Base-by-base conservation (phyloP, 1,140 invertebrate genomes). In the Pseudachorutes palmiensis region DNA sequence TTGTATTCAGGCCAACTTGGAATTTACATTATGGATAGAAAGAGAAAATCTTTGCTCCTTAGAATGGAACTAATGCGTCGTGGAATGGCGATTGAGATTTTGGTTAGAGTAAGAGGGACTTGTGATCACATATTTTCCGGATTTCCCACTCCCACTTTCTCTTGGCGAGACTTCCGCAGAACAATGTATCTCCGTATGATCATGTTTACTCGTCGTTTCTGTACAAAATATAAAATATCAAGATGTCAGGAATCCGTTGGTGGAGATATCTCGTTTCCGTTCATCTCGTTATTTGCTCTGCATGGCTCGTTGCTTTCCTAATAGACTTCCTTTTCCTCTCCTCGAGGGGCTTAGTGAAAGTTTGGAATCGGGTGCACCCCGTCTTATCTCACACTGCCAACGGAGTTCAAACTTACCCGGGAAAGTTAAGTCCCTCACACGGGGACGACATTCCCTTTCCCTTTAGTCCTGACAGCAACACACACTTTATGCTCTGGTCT, bases 281-380 rank as follows among this genome's bases (percentile, higher is more conserved):
- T 55, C 51, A 55, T 55, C 12, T 24, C 24, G 51, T 55, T 55
- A 55, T 55, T 55, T 16, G 51, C 51, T 24, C 32, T 22, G 49
- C 51, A 65, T 61, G 57, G 64, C 36, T 66, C 51, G 58, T 66
- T 66, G 64, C 64, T 65, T 48, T 57, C 12, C 64, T 66, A 66
- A 66, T 66, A 66, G 31, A 60, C 64, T 59, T 66, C 57, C 57
- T 49, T 30, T n/a, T n/a, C n/a, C n/a, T 45, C 60, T 66, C 58
- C 55, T 60, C 55, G 55, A 59, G 41, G 64, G 51, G 51, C 12
- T 55, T 55, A 55, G 51, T 14, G 24, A 22, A 55, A 55, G 24
- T 9, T 55, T 55, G 51, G 36, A n/a, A n/a, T n/a, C n/a, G n/a
- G n/a, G n/a, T 41, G 36, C 5, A 5, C 19, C 5, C 19, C 36